Percentiles rank a stretch among this genome's conserved stretches.
Evolutionary conservation across 1,140 invertebrate species (phyloP).

Genomic region (Macrotrachela quadricornifera): DNA sequence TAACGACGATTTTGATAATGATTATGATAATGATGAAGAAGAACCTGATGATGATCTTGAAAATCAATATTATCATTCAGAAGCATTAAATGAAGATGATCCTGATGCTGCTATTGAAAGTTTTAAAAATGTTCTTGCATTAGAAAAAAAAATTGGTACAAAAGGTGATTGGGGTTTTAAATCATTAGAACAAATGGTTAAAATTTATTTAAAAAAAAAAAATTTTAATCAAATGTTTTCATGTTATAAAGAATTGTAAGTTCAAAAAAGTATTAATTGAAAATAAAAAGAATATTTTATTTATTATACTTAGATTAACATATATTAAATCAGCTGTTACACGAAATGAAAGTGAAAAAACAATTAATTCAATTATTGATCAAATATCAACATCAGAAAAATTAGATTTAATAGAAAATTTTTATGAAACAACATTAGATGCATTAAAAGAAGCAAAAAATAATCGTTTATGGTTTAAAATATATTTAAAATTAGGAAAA

Average conservation of each 20-base stretch:
- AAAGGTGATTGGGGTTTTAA: conserved; percentile 99
- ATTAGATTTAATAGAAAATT: neutral
- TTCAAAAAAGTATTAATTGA: no score
- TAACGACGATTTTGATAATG: conserved; percentile 11
- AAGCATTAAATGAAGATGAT: conserved; percentile 89
- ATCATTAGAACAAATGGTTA: conserved; percentile 98
- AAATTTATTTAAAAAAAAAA: conserved; percentile 91
- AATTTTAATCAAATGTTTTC: conserved; percentile 93
- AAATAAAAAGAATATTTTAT: no score
- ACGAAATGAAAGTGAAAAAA: conserved; percentile 95
- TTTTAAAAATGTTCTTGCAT: conserved; percentile 55
- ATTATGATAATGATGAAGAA: conserved; percentile 33
- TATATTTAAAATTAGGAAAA: conserved; percentile 94
- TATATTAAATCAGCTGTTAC: conserved; percentile 98
- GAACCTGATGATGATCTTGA: conserved; percentile 97
- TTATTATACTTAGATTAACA: conserved; percentile 16
- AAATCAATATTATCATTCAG: conserved; percentile 98
- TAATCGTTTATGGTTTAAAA: conserved; percentile 96
- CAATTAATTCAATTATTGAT: conserved; percentile 95
- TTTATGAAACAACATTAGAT: conserved; percentile 48
- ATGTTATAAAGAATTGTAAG: conserved; percentile 80
- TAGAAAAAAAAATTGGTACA: conserved; percentile 80
- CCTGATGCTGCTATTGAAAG: conserved; percentile 67
- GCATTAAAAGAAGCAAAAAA: conserved; percentile 93
- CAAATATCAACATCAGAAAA: conserved; percentile 75